These are phyloP conservation scores for Spicauda simplicius DNA, from an alignment of 2,888 invertebrate genomes.

Conservation along the genomic window DNA sequence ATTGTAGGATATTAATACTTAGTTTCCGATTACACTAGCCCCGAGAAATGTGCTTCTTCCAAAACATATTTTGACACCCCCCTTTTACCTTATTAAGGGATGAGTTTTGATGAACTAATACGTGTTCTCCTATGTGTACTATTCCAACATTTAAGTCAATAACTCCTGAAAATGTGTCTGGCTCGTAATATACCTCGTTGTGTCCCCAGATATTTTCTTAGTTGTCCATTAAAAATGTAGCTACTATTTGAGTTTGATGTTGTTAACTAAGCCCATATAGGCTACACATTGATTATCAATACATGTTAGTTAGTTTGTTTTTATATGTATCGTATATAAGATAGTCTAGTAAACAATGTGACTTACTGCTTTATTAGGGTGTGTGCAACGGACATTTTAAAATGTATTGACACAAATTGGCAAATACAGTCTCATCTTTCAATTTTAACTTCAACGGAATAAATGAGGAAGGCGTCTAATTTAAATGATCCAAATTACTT, in stretches of 20 bases:
- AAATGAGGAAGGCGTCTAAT: no score
- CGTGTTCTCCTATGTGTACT: background rate
- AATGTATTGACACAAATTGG: no score
- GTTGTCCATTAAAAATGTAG: background rate
- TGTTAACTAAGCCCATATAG: background rate
- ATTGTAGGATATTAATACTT: slow-evolving; percentile 9
- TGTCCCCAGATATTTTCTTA: background rate
- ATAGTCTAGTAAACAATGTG: slow-evolving; percentile 6
- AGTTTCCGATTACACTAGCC: background rate
- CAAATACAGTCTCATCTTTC: no score
- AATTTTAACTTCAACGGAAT: no score
- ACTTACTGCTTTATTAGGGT: slow-evolving; percentile 11
- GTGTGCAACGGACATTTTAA: slow-evolving; percentile 1
- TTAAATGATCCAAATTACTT: no score
- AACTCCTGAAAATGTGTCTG: background rate
- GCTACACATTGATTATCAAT: background rate
- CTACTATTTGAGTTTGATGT: background rate
- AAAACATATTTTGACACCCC: slow-evolving; percentile 7
- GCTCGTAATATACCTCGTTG: background rate
- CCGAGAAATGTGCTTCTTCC: slow-evolving; percentile 11
- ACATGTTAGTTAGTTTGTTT: background rate
- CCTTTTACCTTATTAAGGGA: slow-evolving; percentile 1
- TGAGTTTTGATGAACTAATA: slow-evolving; percentile 15
- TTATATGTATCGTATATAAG: slow-evolving; percentile 7
- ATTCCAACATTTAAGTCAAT: background rate